Percentiles rank a stretch among this genome's conserved stretches.
Conservation (phyloP, 1,140 invertebrate genomes). For the Rhopalosiphum padi region DNA sequence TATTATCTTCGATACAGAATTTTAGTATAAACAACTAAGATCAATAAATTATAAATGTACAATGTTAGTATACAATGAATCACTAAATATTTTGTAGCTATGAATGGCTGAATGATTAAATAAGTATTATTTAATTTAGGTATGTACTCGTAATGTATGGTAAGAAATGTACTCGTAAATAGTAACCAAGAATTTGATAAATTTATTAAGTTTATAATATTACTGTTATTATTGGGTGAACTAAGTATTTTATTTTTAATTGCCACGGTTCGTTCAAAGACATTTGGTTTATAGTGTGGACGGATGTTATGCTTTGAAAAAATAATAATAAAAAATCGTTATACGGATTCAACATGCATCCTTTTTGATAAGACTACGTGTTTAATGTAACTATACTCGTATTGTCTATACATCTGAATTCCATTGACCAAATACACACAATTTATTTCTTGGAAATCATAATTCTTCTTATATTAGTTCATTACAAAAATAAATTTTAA, state of each 20-base stretch:
- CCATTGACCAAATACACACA: neutral
- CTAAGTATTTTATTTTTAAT: neutral
- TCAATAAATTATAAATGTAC: neutral
- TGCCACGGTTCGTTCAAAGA: neutral
- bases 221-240: neutral
- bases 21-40: neutral
- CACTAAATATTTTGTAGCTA: neutral
- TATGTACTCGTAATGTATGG: neutral
- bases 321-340: neutral
- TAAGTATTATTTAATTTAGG: neutral
- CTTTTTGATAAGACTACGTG: neutral
- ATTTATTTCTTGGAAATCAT: neutral
- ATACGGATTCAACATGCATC: neutral
- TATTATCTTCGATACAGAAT: neutral
- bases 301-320: neutral
- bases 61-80: neutral
- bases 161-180: neutral
- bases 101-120: neutral
- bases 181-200: neutral
- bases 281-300: neutral
- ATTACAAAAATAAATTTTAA: neutral
- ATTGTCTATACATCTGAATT: neutral
- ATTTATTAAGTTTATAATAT: neutral
- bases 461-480: neutral
- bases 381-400: no score